phyloP scores from a whole-genome alignment of 2,797 vertebrate species.

The Poeciliopsis paucimaculata region DNA sequence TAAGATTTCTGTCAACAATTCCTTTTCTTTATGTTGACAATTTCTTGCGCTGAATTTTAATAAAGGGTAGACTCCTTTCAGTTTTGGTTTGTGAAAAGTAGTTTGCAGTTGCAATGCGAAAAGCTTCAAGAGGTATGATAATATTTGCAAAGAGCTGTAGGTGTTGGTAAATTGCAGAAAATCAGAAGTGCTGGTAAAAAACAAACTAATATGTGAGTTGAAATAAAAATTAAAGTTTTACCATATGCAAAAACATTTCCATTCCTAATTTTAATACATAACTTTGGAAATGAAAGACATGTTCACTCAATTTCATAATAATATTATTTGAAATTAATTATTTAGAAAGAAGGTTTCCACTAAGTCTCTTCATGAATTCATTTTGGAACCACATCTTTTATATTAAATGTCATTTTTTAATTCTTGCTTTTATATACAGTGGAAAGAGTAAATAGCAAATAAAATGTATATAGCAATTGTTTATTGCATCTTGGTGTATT shows the following conservation, averaged over 20 bases:
- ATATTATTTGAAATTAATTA: constrained; percentile 5
- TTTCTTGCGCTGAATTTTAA: background rate
- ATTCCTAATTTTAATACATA: background rate
- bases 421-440: background rate
- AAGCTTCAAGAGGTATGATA: background rate
- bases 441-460: background rate
- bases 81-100: background rate
- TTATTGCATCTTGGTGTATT: constrained; percentile 34
- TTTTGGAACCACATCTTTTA: background rate
- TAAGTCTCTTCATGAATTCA: background rate
- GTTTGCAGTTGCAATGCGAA: background rate
- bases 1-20: background rate
- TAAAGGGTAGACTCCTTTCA: background rate
- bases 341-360: background rate
- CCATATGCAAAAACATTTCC: background rate
- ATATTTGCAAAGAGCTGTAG: background rate
- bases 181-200: background rate
- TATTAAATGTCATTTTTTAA: constrained; percentile 2
- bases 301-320: background rate
- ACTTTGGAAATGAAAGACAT: background rate
- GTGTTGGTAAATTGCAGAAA: background rate
- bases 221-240: background rate
- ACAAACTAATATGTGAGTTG: background rate
- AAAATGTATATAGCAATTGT: background rate
- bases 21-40: background rate